phyloP scores from a whole-genome alignment of 2,888 invertebrate species.

The Imbricaverruca yamaguchii region DNA sequence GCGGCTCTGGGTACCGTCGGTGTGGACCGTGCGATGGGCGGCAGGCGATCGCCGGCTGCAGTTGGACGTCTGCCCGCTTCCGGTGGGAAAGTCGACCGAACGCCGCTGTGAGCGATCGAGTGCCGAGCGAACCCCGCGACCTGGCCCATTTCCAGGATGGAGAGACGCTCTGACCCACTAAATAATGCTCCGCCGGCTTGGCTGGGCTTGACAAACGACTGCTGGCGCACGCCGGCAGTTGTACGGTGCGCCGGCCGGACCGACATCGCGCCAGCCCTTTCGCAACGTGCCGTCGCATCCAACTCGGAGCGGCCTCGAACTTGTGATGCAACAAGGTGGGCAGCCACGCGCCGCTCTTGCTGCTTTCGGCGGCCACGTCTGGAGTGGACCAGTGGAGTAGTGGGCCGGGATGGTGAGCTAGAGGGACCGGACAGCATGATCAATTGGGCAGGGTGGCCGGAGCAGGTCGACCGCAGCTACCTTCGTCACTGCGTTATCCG shows the following conservation, averaged over 20 bases:
- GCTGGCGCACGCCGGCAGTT: neutral
- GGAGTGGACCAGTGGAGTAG: too few species aligned
- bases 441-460: too few species aligned
- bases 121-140: neutral
- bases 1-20: too few species aligned
- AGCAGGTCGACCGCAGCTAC: too few species aligned
- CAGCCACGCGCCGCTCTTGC: neutral
- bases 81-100: neutral
- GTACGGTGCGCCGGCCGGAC: neutral
- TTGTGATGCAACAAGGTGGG: conserved; percentile 17
- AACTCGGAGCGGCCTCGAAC: neutral
- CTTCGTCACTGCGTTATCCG: too few species aligned
- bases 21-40: too few species aligned
- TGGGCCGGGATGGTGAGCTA: too few species aligned
- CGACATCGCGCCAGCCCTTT: neutral
- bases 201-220: too few species aligned
- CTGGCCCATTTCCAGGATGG: neutral
- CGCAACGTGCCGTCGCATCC: neutral
- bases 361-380: neutral
- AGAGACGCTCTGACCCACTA: neutral
- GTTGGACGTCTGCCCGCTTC: neutral
- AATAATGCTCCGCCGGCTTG: too few species aligned
- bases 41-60: too few species aligned
- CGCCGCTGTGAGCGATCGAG: neutral
- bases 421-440: too few species aligned